phyloP scores from a whole-genome alignment of 1,140 invertebrate species.

The Drosophila arizonae region DNA sequence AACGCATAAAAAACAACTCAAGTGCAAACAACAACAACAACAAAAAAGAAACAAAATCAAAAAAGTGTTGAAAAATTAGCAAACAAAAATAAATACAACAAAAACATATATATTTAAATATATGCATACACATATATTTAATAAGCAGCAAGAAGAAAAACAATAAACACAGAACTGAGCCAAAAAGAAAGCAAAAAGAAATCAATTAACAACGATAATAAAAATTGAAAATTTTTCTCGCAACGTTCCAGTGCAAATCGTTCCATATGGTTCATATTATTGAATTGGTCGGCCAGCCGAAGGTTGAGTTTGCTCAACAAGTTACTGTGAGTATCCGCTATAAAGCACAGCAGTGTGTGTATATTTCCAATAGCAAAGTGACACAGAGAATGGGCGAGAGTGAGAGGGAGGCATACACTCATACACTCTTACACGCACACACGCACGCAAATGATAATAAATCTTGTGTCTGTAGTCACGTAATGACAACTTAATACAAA shows the following conservation, averaged over 20 bases:
- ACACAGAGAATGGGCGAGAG: neutral
- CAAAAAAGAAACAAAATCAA: constrained; percentile 18
- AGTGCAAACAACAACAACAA: constrained; percentile 48
- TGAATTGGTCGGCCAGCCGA: constrained; percentile 83
- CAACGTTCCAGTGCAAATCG: constrained; percentile 78
- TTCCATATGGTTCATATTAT: constrained; percentile 83
- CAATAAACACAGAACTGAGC: constrained; percentile 16
- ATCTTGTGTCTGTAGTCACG: constrained; percentile 82
- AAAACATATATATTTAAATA: constrained; percentile 35
- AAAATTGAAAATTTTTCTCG: constrained; percentile 70
- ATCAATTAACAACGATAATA: constrained; percentile 41
- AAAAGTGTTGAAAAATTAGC: constrained; percentile 34
- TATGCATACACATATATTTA: constrained; percentile 1
- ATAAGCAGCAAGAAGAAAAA: neutral
- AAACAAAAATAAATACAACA: constrained; percentile 22
- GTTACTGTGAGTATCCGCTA: constrained; percentile 80
- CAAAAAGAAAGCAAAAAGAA: constrained; percentile 10
- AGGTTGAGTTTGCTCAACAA: constrained; percentile 83
- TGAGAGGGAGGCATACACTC: neutral
- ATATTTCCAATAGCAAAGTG: neutral
- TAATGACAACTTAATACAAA: constrained; percentile 83
- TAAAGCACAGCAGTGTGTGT: constrained; percentile 23
- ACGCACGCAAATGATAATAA: constrained; percentile 71
- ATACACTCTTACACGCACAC: constrained; percentile 13
- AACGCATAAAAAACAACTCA: constrained; percentile 35